Base-by-base conservation (phyloP, 2,797 vertebrate genomes). In the Tachyglossus aculeatus region DNA sequence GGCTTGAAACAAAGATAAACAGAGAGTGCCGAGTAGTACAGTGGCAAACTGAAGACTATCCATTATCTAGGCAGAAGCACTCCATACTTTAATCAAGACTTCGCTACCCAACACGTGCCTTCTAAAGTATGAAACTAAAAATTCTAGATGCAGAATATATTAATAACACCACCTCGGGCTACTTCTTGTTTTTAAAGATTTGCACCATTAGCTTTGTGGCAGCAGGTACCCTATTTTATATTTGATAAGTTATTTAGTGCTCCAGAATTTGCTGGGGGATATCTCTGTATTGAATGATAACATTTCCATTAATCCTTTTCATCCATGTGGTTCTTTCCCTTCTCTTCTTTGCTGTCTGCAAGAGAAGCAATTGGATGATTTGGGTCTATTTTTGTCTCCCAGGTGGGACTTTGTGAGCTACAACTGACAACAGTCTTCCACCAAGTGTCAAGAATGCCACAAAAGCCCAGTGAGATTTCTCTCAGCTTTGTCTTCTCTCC, bases 1-100 rank as follows among this genome's bases (percentile, higher is more conserved):
- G 74, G 66, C 48, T 77, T 82, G 52, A 85, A 91, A 90, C 72
- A 87, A 92, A 91, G 86, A 92, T 92, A 92, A 93, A 93, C 88
- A 53, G 60, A 87, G 36, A 76, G 74, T 73, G 85, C 69, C 68
- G 74, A 83, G 51, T 31, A 68, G 76, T 83, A 82, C 45, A 72
- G 43, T 69, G 78, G 32, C 51, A 84, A 63, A 32, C 40, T 21
- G 41, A 75, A 74, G 5, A 64, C 82, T 81, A 76, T 83, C 56
- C 62, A 69, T 83, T 73, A 53, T 41, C 45, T 54, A 75, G 67
- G 70, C 79, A 84, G 85, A 90, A 82, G 51, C 15, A 60, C 80
- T 72, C 67, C 58, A 69, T 61, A 38, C 40, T 78, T 88, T 80
- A 85, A 76, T 89, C 64, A 86, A 70, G 56, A 57, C 3, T 55